phyloP scores from a whole-genome alignment of 2,888 invertebrate genomes.

The Oligia fasciuncula region DNA sequence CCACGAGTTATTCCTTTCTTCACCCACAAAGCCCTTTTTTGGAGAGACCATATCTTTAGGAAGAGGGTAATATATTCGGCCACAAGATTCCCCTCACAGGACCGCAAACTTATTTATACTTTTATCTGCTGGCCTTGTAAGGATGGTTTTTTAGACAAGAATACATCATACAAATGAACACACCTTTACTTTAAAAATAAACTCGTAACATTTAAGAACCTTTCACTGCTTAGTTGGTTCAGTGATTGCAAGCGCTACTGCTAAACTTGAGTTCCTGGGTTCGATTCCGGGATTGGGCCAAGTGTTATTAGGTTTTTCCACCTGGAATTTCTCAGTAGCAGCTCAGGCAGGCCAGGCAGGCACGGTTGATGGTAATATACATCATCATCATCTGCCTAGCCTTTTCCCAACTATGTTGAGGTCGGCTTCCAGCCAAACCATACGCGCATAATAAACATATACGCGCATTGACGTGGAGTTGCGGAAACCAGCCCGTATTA shows the following conservation, averaged over 20 bases:
- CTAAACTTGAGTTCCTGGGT: neutral
- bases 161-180: neutral
- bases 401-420: too few species aligned
- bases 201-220: neutral
- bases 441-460: too few species aligned
- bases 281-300: neutral
- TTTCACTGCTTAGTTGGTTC: neutral
- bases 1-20: neutral
- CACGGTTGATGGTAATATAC: neutral
- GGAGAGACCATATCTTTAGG: neutral
- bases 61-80: slow-evolving; percentile 6
- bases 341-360: neutral
- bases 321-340: neutral
- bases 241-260: neutral
- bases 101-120: neutral
- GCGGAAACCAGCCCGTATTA: too few species aligned
- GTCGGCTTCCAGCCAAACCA: too few species aligned
- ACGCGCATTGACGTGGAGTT: too few species aligned
- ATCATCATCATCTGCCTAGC: too few species aligned
- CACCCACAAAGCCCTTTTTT: neutral
- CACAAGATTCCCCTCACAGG: neutral
- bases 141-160: neutral
- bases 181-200: neutral
- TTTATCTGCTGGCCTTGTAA: neutral
- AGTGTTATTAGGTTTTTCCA: neutral